Base-by-base conservation (phyloP, 1,140 invertebrate species). In the Asbolus verrucosus region DNA sequence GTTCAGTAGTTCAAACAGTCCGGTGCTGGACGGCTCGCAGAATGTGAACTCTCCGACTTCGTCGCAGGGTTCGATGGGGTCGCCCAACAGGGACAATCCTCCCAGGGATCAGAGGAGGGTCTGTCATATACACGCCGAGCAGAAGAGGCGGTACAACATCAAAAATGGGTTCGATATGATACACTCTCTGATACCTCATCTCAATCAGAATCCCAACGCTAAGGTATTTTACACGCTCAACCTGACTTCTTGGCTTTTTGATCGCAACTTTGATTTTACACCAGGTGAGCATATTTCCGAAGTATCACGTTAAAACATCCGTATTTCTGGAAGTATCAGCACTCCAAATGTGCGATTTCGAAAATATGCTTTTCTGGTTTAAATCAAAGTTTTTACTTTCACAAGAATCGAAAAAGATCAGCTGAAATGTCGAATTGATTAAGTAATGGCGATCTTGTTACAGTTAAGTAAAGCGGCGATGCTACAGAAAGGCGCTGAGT, bases 101-200 rank as follows among this genome's bases (percentile, higher is more conserved):
- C 77, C 81, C 19, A 80, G 81, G 50, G 90, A 92, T 77, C 87
- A 92, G 71, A 86, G 92, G 27, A 85, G 93, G 36, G 89, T 88
- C 38, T 92, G 94, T 19, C 97, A 99, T 82, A 94, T 98, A 69
- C 96, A 98, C 81, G 96, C 97, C 0, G 98, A 99, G 81, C 97
- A 99, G 84, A 99, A 99, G 81, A 87, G 98, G 24, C 87, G 97
- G 31, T 97, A 94, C 80, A 98, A 98, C 80, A 98, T 98, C 73
- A 98, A 98, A 85, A 96, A 94, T 84, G 96, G 97, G 16, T 98
- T 98, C 83, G 96, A 99, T 82, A 92, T 92, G 80, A 85, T 99
- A 62, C 94, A 97, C 81, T 90, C 90, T 67, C 85, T 99, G n/a
- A 95, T 98, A 79, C 97, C 97, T 11, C 92, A 94, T 70, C 86